Conservation (phyloP, 2,888 invertebrate species). For the Cosmorhoe ocellata region DNA sequence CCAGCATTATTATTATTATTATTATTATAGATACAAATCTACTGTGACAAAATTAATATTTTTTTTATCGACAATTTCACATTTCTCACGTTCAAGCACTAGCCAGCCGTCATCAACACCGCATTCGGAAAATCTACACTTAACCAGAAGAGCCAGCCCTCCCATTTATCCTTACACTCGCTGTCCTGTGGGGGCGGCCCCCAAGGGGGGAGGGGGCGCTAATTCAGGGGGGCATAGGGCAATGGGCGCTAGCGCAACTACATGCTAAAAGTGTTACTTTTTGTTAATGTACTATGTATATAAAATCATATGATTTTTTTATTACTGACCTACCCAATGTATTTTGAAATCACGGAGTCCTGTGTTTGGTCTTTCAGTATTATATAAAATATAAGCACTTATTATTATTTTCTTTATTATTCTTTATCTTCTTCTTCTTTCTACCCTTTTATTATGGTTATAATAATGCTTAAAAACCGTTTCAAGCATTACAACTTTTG, state of each 20-base stretch:
- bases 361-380: no score
- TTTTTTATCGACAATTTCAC: conserved; percentile 44
- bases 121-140: conserved; percentile 83
- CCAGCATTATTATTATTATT: no score
- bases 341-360: no score
- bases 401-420: no score
- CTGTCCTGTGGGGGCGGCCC: conserved; percentile 62
- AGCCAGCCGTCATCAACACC: conserved; percentile 79
- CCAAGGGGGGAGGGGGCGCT: conserved; percentile 46
- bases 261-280: conserved; percentile 64
- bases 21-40: no score
- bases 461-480: no score
- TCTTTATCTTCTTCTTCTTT: no score
- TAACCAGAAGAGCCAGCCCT: conserved; percentile 82
- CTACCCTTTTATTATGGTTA: no score
- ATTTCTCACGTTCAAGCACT: conserved; percentile 39
- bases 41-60: no score
- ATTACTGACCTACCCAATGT: no score
- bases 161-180: conserved; percentile 82
- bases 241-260: conserved; percentile 66
- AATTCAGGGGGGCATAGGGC: conserved; percentile 74
- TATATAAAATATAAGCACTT: no score
- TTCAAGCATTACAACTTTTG: no score
- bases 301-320: conserved; percentile 37
- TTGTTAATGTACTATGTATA: conserved; percentile 50